Conservation (phyloP, 2,888 invertebrate species). For the Bhutanitis thaidina region DNA sequence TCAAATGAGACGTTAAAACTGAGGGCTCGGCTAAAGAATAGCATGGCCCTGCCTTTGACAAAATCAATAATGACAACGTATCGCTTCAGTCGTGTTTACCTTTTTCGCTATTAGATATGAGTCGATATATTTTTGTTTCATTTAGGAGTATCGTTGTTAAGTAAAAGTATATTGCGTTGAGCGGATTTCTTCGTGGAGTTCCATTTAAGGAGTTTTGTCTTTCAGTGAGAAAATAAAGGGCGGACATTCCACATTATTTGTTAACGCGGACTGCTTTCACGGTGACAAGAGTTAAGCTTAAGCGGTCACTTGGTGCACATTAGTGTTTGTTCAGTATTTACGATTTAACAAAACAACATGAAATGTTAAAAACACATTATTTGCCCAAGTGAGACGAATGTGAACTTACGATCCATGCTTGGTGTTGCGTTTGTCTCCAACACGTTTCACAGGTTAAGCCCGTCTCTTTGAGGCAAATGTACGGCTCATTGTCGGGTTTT, state of each 20-base stretch:
- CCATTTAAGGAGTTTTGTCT: neutral
- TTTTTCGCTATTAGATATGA: neutral
- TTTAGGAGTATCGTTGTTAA: neutral
- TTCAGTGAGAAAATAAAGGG: slow-evolving; percentile 36
- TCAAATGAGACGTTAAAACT: slow-evolving; percentile 70
- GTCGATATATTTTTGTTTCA: neutral
- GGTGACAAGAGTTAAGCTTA: slow-evolving; percentile 41
- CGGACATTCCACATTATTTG: slow-evolving; percentile 54
- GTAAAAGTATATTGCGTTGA: neutral
- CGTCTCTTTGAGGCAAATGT: slow-evolving; percentile 63
- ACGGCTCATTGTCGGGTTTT: slow-evolving; percentile 69
- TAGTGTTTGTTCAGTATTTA: slow-evolving; percentile 76
- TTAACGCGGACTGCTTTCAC: slow-evolving; percentile 51
- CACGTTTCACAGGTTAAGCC: slow-evolving; percentile 65
- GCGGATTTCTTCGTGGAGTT: neutral
- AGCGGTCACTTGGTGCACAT: slow-evolving; percentile 44
- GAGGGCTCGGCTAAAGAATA: slow-evolving; percentile 47
- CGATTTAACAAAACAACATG: slow-evolving; percentile 79
- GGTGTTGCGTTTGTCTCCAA: slow-evolving; percentile 65
- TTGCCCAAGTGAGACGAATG: slow-evolving; percentile 77
- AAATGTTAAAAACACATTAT: slow-evolving; percentile 80
- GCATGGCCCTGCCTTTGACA: slow-evolving; percentile 34
- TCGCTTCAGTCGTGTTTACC: neutral
- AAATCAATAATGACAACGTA: slow-evolving; percentile 2
- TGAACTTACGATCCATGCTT: slow-evolving; percentile 68